Evolutionary conservation across 2,797 vertebrate species (phyloP).

Genomic region (Salarias fasciatus): DNA sequence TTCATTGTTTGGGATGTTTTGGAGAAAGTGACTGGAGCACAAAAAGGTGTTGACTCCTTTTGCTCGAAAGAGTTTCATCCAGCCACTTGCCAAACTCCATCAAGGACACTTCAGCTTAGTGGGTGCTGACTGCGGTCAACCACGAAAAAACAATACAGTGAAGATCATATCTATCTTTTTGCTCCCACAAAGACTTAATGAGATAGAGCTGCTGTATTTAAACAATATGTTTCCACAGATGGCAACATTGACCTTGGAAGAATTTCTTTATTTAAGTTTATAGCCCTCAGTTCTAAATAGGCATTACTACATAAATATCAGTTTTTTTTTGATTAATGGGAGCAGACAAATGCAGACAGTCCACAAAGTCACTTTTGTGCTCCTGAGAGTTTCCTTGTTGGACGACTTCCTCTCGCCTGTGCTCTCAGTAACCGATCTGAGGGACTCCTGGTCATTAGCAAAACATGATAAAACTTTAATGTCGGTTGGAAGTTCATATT

Average conservation of each 20-base stretch:
- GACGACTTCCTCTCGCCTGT: not conserved
- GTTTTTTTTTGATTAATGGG: slow-evolving; percentile 11
- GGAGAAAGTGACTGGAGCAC: slow-evolving; percentile 6
- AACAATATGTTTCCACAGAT: slow-evolving; percentile 3
- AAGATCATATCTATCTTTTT: not conserved
- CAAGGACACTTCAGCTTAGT: slow-evolving; percentile 15
- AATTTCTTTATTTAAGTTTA: slow-evolving; percentile 7
- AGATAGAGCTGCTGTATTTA: not conserved
- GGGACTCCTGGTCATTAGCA: slow-evolving; percentile 9
- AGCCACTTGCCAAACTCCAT: slow-evolving; percentile 12
- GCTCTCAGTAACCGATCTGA: slow-evolving; percentile 15
- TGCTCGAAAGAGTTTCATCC: slow-evolving; percentile 17
- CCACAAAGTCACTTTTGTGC: slow-evolving; percentile 17
- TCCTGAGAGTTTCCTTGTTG: slow-evolving; percentile 3
- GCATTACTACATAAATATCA: slow-evolving; percentile 9
- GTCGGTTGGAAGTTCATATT: slow-evolving; percentile 13
- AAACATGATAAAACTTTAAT: slow-evolving; percentile 34
- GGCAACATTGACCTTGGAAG: slow-evolving; percentile 23
- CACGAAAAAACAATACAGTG: slow-evolving; percentile 7
- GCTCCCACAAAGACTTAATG: not conserved
- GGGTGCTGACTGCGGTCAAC: not conserved
- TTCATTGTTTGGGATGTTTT: slow-evolving; percentile 9
- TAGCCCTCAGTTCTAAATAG: not conserved
- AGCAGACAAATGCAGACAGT: slow-evolving; percentile 6
- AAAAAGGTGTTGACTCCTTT: slow-evolving; percentile 3